Base-by-base conservation (phyloP, 2,888 invertebrate species). In the Smittia sp. region DNA sequence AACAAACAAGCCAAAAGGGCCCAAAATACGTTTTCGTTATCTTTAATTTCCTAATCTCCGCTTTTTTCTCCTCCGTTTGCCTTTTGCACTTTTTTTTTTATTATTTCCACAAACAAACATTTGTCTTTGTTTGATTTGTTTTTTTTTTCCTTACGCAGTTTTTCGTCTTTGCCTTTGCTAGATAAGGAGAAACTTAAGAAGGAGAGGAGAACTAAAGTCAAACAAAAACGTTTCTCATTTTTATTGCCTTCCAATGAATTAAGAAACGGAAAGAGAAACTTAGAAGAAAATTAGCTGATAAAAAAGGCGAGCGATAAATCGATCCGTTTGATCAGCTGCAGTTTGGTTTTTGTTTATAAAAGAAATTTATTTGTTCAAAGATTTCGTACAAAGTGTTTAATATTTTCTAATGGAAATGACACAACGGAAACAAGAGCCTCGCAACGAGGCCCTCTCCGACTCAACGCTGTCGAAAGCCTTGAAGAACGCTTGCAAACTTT, bases 241-340 rank as follows among this genome's bases (percentile, higher is more conserved):
- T 46, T 46, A 46, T 46, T 46, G 46, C 46, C 2, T 46, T 46
- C 32, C 46, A 46, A 46, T 46, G 46, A 46, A 46, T 46, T 46
- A 46, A 46, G 15, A 22, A 22, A 52, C 7, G 15, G 15, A 52
- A 52, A 11, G 52, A 52, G 15, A n/a, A 52, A 52, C 15, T 52
- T 52, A 9, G 15, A 52, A 52, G n/a, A 15, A 58, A 58, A 58
- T 58, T 58, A 58, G 58, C 22, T 58, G 58, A 58, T 58, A 58
- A 58, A 18, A n/a, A 58, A 7, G 9, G 22, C n/a, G 4, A 58
- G n/a, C 58, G 58, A 58, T 58, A 58, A 58, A 58, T 58, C 58
- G 58, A 58, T 58, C n/a, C 58, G 58, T 58, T 58, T 58, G 58
- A 58, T 58, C 58, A 58, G 58, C 58, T 58, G 58, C 58, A 58